Conservation (phyloP, 2,797 vertebrate genomes). For the Emys orbicularis region DNA sequence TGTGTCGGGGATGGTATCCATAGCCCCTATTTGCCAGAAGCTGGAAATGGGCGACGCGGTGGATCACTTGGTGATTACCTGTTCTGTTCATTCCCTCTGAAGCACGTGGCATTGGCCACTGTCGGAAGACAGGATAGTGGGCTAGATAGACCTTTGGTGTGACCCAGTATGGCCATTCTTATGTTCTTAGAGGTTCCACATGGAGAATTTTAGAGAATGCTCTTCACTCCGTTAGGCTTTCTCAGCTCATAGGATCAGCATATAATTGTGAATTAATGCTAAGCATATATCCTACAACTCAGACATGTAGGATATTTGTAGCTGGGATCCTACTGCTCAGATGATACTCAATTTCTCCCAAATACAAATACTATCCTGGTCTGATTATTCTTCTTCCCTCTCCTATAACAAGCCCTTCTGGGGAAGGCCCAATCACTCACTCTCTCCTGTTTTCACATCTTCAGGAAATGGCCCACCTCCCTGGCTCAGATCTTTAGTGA, state of each 20-base stretch:
- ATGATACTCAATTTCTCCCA: neutral
- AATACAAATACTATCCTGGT: neutral
- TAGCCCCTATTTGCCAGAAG: no score
- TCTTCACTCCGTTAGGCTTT: neutral
- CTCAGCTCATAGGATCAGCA: neutral
- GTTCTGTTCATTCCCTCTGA: no score
- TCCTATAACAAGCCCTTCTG: neutral
- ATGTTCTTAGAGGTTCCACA: neutral
- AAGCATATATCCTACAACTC: neutral
- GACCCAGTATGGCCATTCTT: no score
- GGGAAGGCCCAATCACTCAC: neutral
- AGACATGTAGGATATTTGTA: neutral
- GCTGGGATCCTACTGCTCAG: neutral
- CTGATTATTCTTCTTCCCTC: neutral
- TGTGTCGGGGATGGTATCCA: no score
- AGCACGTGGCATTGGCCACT: no score
- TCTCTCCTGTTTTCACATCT: neutral
- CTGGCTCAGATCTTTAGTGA: neutral
- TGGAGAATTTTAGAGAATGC: neutral
- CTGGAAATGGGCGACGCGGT: no score
- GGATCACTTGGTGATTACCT: no score
- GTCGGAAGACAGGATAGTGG: no score
- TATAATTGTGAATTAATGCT: neutral
- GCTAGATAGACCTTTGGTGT: no score
- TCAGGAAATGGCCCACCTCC: accelerated